phyloP scores from a whole-genome alignment of 2,113 vertebrate species.

The Proterorhinus semilunaris region DNA sequence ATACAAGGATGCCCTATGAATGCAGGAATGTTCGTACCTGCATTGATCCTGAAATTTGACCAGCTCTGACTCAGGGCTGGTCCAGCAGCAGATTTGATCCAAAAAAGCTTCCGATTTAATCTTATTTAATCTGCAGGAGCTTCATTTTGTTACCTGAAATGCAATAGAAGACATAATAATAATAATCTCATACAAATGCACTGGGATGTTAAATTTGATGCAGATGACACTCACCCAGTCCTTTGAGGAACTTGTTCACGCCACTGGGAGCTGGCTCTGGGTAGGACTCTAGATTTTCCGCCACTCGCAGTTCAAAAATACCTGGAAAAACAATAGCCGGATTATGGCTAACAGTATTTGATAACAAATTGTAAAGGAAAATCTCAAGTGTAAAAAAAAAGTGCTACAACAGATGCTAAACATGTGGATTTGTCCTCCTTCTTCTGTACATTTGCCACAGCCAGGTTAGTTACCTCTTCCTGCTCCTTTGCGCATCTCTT shows the following conservation, averaged over 20 bases:
- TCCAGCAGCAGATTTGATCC: slow-evolving; percentile 32
- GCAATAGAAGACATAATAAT: background rate
- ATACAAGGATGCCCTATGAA: background rate
- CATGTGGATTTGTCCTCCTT: background rate
- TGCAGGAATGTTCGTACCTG: slow-evolving; percentile 2
- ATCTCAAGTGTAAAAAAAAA: background rate
- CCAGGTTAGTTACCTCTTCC: slow-evolving; percentile 79
- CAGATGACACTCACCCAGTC: slow-evolving; percentile 80
- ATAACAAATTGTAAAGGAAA: background rate
- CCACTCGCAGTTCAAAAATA: slow-evolving; percentile 90
- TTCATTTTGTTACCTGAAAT: slow-evolving; percentile 79
- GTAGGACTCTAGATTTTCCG: slow-evolving; percentile 85
- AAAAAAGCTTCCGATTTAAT: background rate
- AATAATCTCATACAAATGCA: background rate
- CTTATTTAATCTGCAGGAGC: slow-evolving; percentile 78
- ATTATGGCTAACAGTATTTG: background rate
- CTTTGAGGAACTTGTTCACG: slow-evolving; percentile 92
- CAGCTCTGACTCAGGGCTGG: slow-evolving; percentile 1
- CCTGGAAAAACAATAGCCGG: slow-evolving; percentile 66
- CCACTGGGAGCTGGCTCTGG: slow-evolving; percentile 85
- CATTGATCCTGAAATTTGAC: background rate
- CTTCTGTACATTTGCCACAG: background rate
- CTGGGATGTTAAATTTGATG: background rate
- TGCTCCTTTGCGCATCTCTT: slow-evolving; percentile 86
- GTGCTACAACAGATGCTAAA: background rate